Evolutionary conservation across 1,140 invertebrate species (phyloP), one percentile per base, ranked within the genome.

Genomic region (Zelostemma sp.): DNA sequence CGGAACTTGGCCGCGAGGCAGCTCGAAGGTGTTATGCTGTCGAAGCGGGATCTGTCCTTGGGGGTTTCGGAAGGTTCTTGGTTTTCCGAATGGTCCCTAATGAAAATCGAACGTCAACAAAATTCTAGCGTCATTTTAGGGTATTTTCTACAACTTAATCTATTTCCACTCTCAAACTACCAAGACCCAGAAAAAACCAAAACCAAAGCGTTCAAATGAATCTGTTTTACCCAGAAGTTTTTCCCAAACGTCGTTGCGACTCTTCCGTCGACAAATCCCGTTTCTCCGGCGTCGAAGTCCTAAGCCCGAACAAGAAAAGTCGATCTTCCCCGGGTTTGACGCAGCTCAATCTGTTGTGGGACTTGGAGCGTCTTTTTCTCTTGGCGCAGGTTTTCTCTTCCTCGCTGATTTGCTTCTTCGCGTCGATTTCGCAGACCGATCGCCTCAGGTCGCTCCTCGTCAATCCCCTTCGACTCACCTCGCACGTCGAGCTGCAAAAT

Each of bases 1-100:
- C 88, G 86, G 46, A 93, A 81, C 80, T 91, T 91, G 4, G 90
- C 89, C 0, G 90, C 88, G 14, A 92, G 78, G 81, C 90, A 92
- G 19, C 81, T 85, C 1, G 84, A 84, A 1, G 89, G 88, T 45
- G 88, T 84, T 1, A 86, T 57, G 62, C 76, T 87, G 54, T 87
- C 84, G 50, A 84, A 85, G 18, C 71, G 65, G 1, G 76, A 70
- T 9, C 38, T 56, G 0, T 77, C 72, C 11, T 67, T 70, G 11
- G 31, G 11, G 0, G 15, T 33, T 8, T 25, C 58, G 16, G 14
- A 58, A 35, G 12, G 33, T 0, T 5, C 47, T n/a, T 17, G 49
- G 40, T 19, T 31, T 33, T 31, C 63, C 45, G 6, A 1, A 12
- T 12, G 14, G 14, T 33, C 50, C 58, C 31, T 5, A 45, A 0